phyloP scores from a whole-genome alignment of 92 coral and sea anemone species.

The Scolanthus callimorphus region DNA sequence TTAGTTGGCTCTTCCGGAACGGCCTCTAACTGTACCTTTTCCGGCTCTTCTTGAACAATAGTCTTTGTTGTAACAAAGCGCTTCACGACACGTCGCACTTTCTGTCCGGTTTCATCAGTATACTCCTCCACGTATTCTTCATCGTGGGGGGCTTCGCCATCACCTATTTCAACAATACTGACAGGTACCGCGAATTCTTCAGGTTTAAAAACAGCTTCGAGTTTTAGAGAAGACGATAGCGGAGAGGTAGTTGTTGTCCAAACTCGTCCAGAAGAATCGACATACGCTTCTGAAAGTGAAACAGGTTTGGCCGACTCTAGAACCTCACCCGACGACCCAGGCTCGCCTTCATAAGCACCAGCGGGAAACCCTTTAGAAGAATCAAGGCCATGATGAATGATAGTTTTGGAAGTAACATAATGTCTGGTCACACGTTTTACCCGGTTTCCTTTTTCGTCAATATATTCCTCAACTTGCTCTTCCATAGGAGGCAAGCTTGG shows the following conservation, averaged over 20 bases:
- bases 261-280: constrained; percentile 19
- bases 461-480: constrained; percentile 49
- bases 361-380: constrained; percentile 2
- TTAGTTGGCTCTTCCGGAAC: constrained; percentile 23
- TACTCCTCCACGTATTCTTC: constrained; percentile 53
- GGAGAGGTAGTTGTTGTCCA: constrained; percentile 21
- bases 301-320: constrained; percentile 31
- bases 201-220: constrained; percentile 22
- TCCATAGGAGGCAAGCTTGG: constrained; percentile 34
- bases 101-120: constrained; percentile 57
- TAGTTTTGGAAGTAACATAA: constrained; percentile 42
- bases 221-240: constrained; percentile 12
- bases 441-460: constrained; percentile 60
- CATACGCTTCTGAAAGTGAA: constrained; percentile 16
- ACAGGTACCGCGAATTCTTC: constrained; percentile 7
- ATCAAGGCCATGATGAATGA: constrained; percentile 23
- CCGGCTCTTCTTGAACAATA: constrained; percentile 1
- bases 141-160: constrained; percentile 5
- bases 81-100: constrained; percentile 41
- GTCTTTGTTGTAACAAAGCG: constrained; percentile 53
- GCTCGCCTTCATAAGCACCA: constrained; percentile 2
- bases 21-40: constrained; percentile 9
- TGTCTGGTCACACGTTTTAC: constrained; percentile 47
- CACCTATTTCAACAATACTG: constrained; percentile 28
- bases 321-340: constrained; percentile 9